Conservation (phyloP, 2,888 invertebrate genomes). For the Harpalus rufipes region DNA sequence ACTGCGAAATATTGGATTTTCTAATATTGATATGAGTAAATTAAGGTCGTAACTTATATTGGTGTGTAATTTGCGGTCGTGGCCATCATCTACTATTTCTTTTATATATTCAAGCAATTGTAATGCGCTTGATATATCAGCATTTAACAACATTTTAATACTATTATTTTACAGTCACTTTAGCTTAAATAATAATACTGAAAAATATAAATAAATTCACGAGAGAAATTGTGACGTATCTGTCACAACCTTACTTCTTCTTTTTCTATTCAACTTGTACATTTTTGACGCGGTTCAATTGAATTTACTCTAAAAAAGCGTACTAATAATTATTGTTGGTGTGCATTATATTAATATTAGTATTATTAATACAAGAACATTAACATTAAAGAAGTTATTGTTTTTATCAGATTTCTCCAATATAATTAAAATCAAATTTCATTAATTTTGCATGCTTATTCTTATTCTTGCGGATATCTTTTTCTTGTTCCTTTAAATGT, state of each 20-base stretch:
- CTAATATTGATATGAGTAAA: constrained; percentile 89
- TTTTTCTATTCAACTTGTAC: neutral
- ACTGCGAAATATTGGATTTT: constrained; percentile 94
- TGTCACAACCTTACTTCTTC: neutral
- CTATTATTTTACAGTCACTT: neutral
- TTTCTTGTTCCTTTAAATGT: too few relatives aligned
- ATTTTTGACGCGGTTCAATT: neutral
- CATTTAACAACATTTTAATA: constrained; percentile 79
- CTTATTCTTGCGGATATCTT: too few relatives aligned
- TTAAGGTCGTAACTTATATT: constrained; percentile 89
- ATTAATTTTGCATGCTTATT: too few relatives aligned
- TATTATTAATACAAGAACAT: too few relatives aligned
- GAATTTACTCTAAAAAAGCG: too few relatives aligned
- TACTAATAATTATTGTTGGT: too few relatives aligned
- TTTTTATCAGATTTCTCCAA: too few relatives aligned
- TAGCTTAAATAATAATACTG: constrained; percentile 2
- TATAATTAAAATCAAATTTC: too few relatives aligned
- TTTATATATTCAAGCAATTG: constrained; percentile 94
- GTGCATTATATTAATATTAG: too few relatives aligned
- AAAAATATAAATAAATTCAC: constrained; percentile 26
- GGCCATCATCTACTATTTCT: constrained; percentile 89
- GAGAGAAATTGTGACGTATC: neutral
- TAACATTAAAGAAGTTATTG: too few relatives aligned
- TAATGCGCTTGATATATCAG: constrained; percentile 93
- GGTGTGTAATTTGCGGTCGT: constrained; percentile 89